Percentiles rank a stretch among this genome's conserved stretches.
These are phyloP conservation scores for Indicator indicator DNA, from an alignment of 2,113 vertebrate species.

Conservation along the genomic window DNA sequence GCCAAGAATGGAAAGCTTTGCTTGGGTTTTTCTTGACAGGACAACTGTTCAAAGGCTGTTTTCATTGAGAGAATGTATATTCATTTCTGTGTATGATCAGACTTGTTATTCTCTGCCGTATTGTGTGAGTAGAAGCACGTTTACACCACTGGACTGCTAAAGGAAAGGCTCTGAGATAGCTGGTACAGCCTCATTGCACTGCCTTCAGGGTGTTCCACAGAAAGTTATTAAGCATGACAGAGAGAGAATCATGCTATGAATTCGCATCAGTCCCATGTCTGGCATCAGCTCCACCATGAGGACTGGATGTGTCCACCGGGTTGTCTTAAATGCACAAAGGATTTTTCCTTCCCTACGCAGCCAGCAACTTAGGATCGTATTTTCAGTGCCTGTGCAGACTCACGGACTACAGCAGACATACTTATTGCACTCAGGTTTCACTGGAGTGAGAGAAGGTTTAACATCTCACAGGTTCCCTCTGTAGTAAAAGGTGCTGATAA, in stretches of 20 bases:
- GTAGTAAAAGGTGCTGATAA: not conserved
- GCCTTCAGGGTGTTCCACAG: not conserved
- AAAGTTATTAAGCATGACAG: not conserved
- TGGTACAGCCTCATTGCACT: not conserved
- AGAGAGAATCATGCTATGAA: too few relatives aligned
- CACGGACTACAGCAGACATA: not conserved
- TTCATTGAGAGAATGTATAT: not conserved
- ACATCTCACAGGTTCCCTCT: not conserved
- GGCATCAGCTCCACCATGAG: not conserved
- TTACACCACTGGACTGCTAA: not conserved
- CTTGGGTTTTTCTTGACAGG: not conserved
- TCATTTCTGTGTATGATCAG: not conserved
- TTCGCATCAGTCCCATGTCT: not conserved
- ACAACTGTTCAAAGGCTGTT: conserved; percentile 3
- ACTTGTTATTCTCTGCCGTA: not conserved
- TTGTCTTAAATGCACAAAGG: not conserved
- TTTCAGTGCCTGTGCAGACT: not conserved
- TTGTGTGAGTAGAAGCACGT: not conserved
- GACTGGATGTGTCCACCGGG: not conserved
- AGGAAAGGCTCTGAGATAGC: not conserved
- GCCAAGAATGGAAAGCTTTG: conserved; percentile 4
- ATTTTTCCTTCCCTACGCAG: not conserved
- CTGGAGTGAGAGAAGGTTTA: not conserved
- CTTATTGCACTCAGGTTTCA: not conserved
- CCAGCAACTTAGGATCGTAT: not conserved